Evolutionary conservation across 2,113 vertebrate species (phyloP), one percentile per base, ranked within the genome.

Genomic region (Melanostigma gelatinosum): DNA sequence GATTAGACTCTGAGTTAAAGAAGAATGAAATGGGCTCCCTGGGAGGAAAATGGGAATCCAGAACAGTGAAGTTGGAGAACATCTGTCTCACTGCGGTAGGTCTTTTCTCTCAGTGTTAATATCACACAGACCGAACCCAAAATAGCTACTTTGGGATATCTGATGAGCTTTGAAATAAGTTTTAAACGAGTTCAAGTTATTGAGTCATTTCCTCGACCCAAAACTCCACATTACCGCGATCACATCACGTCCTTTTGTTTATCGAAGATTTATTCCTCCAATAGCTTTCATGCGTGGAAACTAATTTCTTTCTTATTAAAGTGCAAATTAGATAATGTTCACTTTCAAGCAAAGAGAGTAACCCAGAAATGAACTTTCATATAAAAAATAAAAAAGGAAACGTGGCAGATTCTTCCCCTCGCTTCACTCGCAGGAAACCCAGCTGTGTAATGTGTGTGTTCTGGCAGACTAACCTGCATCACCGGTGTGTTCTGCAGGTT

Each of bases 401-500:
- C 34, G 38, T 22, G 1, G 13, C 6, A n/a, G 3, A 71, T 22
- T 50, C 20, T 58, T 10, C 20, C 15, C 18, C 22, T 60, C 6
- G 32, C 48, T 46, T 16, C 32, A 34, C 16, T 15, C 60, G 11
- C 8, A 42, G 3, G 8, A 57, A 36, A 36, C 2, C 34, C 44
- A 24, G 16, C 3, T 5, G 4, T 24, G 6, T 3, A 44, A 36
- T 24, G 29, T 16, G 8, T 38, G 32, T n/a, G 36, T 61, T 8
- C 24, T 22, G 16, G 50, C 62, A 63, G 48, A 90, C 94, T 80
- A 52, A 95, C 95, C 89, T 92, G 89, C 27, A 82, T 78, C 1
- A 68, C 7, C 6, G 92, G 87, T 62, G 90, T 50, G 72, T 87
- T 85, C 3, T 93, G 88, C 72, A 95, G 86, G 55, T 91, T 93